phyloP scores from a whole-genome alignment of 2,113 vertebrate species.

The Bubo blakistoni region DNA sequence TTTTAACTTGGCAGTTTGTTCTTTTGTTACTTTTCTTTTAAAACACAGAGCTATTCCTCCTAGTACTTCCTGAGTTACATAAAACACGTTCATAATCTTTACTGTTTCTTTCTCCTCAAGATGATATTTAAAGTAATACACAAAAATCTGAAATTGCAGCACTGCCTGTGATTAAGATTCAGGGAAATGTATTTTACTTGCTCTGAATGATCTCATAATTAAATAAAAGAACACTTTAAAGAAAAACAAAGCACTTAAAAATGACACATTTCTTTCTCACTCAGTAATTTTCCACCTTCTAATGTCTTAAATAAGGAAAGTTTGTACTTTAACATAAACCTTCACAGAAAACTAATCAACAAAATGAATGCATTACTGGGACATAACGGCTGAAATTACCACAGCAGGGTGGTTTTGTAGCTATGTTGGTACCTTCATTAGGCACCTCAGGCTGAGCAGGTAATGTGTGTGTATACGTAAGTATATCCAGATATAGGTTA shows the following conservation, averaged over 20 bases:
- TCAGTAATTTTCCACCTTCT: slow-evolving; percentile 41
- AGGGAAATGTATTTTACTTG: slow-evolving; percentile 29
- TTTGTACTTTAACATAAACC: slow-evolving; percentile 17
- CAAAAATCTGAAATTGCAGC: slow-evolving; percentile 19
- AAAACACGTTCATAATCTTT: background rate
- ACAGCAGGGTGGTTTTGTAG: slow-evolving; percentile 12
- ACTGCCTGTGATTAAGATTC: slow-evolving; percentile 38
- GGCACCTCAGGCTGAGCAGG: background rate
- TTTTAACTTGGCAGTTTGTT: background rate
- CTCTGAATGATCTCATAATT: slow-evolving; percentile 25
- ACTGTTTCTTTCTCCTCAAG: slow-evolving; percentile 8
- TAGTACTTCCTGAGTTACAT: background rate
- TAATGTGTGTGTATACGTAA: background rate
- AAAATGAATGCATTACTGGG: background rate
- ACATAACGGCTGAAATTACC: slow-evolving; percentile 17
- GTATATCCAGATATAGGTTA: background rate
- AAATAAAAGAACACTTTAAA: slow-evolving; percentile 50
- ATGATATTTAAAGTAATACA: slow-evolving; percentile 25
- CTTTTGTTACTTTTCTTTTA: background rate
- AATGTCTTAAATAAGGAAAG: slow-evolving; percentile 4
- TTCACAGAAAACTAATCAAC: slow-evolving; percentile 23
- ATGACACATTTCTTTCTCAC: slow-evolving; percentile 45
- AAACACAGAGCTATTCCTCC: background rate
- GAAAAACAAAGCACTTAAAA: slow-evolving; percentile 39
- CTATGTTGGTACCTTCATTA: background rate